Evolutionary conservation across 92 coral and sea anemone species (phyloP).

Genomic region (Heteractis magnifica): DNA sequence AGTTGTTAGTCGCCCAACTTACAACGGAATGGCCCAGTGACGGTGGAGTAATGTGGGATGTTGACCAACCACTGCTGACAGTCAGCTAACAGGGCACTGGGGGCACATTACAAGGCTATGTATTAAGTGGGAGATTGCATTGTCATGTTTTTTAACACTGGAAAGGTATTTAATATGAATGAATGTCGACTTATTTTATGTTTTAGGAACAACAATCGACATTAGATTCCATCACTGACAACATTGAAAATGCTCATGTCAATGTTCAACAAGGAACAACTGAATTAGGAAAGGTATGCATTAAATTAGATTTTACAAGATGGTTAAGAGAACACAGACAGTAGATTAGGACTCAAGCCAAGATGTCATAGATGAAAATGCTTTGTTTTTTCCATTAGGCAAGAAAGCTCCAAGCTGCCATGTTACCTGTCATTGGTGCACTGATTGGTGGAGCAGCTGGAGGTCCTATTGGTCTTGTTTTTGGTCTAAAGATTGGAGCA

Average conservation of each 20-base stretch:
- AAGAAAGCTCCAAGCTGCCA: constrained; percentile 73
- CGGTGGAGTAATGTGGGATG: too few species aligned
- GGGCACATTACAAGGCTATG: too few species aligned
- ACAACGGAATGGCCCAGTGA: too few species aligned
- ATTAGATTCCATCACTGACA: constrained; percentile 80
- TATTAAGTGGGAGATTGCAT: too few species aligned
- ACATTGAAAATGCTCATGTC: constrained; percentile 82
- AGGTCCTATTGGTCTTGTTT: constrained; percentile 86
- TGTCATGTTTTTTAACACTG: too few species aligned
- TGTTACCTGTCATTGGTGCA: constrained; percentile 88
- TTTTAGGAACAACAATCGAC: constrained; percentile 86
- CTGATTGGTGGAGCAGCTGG: constrained; percentile 87
- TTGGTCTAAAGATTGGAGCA: constrained; percentile 91
- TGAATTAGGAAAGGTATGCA: constrained; percentile 74
- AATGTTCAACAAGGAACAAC: constrained; percentile 75
- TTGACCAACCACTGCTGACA: too few species aligned
- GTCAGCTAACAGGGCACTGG: too few species aligned
- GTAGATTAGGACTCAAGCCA: too few species aligned
- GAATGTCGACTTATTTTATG: not conserved
- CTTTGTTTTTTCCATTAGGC: constrained; percentile 55
- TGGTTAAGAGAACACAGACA: too few species aligned
- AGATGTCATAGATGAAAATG: not conserved
- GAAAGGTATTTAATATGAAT: not conserved
- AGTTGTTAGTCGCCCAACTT: too few species aligned
- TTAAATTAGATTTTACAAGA: not conserved